Conservation (phyloP, 2,888 invertebrate species). For the Pasiphila rectangulata region DNA sequence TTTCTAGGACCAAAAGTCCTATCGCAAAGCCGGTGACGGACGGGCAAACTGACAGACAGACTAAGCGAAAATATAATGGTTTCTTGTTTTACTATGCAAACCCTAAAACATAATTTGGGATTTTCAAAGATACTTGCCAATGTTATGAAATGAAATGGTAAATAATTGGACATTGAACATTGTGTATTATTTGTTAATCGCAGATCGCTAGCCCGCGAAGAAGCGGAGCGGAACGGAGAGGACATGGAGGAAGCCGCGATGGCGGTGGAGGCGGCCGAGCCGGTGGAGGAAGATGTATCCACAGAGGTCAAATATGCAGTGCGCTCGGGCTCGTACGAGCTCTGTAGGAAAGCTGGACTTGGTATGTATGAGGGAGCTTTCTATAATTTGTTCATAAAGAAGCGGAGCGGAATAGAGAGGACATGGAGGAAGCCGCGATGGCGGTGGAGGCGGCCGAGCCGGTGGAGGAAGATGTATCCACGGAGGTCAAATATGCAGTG, state of each 20-base stretch:
- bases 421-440: constrained; percentile 83
- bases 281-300: constrained; percentile 80
- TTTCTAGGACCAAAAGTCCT: too few relatives aligned
- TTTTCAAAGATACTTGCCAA: too few relatives aligned
- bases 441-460: constrained; percentile 76
- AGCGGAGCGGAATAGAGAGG: constrained; percentile 82
- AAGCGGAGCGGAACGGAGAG: constrained; percentile 82
- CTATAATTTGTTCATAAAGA: too few relatives aligned
- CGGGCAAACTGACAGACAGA: too few relatives aligned
- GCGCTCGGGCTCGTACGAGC: constrained; percentile 92
- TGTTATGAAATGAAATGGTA: too few relatives aligned
- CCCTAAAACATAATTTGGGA: too few relatives aligned
- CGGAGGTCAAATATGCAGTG: constrained; percentile 90
- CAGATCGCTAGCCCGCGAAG: constrained; percentile 68
- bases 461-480: constrained; percentile 80
- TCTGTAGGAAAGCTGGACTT: constrained; percentile 92
- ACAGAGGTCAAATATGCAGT: constrained; percentile 91
- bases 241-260: constrained; percentile 84
- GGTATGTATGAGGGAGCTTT: too few relatives aligned
- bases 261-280: constrained; percentile 74
- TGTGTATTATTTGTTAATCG: constrained; percentile 7
- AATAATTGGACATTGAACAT: too few relatives aligned
- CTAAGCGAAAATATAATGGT: too few relatives aligned
- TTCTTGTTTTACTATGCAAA: too few relatives aligned
- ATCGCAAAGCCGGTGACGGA: too few relatives aligned